phyloP scores from a whole-genome alignment of 2,888 invertebrate genomes.

The Cephus pygmeus region DNA sequence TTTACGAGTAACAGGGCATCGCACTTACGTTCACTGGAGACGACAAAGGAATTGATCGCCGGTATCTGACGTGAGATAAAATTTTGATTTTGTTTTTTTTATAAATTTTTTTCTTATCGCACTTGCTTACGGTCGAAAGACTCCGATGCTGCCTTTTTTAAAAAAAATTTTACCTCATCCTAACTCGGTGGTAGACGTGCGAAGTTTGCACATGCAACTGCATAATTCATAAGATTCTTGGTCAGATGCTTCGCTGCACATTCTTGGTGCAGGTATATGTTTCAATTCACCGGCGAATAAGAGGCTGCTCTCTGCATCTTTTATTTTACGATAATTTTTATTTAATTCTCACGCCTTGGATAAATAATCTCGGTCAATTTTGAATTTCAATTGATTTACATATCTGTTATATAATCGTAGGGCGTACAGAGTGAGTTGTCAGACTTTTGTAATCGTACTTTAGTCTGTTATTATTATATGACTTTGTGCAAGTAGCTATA shows the following conservation, averaged over 20 bases:
- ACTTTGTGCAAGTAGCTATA: neutral
- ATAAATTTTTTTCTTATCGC: neutral
- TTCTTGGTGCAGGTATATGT: neutral
- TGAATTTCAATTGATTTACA: neutral
- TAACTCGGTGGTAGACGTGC: neutral
- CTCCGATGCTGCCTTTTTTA: neutral
- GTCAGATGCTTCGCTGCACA: neutral
- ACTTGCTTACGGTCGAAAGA: neutral
- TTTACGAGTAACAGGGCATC: neutral
- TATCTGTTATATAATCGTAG: neutral
- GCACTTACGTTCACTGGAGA: neutral
- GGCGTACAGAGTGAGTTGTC: neutral
- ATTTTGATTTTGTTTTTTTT: neutral
- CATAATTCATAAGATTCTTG: neutral
- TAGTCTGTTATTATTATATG: neutral
- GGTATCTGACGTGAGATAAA: neutral
- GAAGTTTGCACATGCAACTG: neutral
- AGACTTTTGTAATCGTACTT: neutral
- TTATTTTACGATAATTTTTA: neutral
- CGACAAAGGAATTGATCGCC: neutral
- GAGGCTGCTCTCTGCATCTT: neutral
- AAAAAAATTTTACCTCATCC: neutral
- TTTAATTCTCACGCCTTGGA: neutral
- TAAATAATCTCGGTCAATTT: neutral
- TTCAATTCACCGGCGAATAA: neutral